Conservation (phyloP, 2,888 invertebrate genomes). For the Arctia plantaginis region DNA sequence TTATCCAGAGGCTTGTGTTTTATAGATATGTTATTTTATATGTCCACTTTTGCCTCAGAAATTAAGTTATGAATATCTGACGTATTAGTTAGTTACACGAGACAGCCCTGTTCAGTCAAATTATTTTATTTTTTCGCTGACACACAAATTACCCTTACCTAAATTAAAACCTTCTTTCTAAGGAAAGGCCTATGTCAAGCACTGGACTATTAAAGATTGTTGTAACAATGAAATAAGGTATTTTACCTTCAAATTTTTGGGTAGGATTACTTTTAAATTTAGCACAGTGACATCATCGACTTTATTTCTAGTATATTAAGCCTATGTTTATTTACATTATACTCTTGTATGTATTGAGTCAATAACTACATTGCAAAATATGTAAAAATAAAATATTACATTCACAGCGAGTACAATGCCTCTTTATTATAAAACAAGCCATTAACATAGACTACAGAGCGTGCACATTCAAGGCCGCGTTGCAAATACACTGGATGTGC, state of each 20-base stretch:
- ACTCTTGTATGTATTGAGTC: not conserved
- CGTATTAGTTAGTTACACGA: no score
- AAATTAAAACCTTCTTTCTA: no score
- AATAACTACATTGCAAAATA: constrained; percentile 2
- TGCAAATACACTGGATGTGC: constrained; percentile 65
- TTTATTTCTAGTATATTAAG: not conserved
- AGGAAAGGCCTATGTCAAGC: no score
- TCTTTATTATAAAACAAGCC: constrained; percentile 26
- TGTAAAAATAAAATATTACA: not conserved
- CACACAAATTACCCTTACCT: not conserved
- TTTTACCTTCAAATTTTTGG: not conserved
- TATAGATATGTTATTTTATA: not conserved
- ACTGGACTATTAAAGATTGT: no score
- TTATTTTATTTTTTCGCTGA: not conserved
- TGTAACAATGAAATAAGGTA: no score
- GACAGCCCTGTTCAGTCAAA: not conserved
- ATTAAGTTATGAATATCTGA: no score
- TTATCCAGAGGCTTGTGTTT: not conserved
- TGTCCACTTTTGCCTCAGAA: not conserved
- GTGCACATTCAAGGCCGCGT: constrained; percentile 71
- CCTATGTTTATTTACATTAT: not conserved
- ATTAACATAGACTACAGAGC: constrained; percentile 35
- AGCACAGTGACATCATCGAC: not conserved
- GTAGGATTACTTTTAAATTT: not conserved
- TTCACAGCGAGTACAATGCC: constrained; percentile 10